Percentiles rank a stretch among this genome's conserved stretches.
These are phyloP conservation scores for Xiphophorus couchianus DNA, from an alignment of 2,113 vertebrate species.

Conservation along the genomic window DNA sequence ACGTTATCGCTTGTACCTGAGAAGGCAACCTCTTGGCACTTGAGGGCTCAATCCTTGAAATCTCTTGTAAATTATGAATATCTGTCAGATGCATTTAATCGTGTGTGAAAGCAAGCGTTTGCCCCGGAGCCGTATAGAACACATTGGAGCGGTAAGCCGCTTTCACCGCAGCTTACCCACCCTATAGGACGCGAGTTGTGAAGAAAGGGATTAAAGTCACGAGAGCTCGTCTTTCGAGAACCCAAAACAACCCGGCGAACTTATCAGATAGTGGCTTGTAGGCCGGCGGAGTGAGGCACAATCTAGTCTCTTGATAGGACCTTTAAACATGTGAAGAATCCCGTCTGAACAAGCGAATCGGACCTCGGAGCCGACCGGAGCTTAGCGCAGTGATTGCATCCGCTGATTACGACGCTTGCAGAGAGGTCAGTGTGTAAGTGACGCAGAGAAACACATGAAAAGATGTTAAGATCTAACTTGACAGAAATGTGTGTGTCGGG, in stretches of 20 bases:
- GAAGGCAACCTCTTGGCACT: neutral
- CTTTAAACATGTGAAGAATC: conserved; percentile 15
- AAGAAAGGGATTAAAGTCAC: conserved; percentile 28
- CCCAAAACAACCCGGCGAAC: conserved; percentile 26
- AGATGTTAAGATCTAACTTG: conserved; percentile 19
- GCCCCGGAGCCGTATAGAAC: conserved; percentile 13
- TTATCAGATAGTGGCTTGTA: conserved; percentile 5
- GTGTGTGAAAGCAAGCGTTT: conserved; percentile 28
- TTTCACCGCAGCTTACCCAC: conserved; percentile 23
- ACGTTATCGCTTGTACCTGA: neutral
- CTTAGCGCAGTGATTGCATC: conserved; percentile 11
- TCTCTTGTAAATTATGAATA: conserved; percentile 42
- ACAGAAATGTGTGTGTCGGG: neutral
- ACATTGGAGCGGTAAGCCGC: conserved; percentile 32
- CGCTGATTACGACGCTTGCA: conserved; percentile 19
- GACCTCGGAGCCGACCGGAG: conserved; percentile 26
- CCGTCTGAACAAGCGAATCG: conserved; percentile 1
- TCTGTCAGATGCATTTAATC: conserved; percentile 47
- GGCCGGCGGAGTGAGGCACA: neutral
- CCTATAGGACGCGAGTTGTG: conserved; percentile 8
- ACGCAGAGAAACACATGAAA: conserved; percentile 18
- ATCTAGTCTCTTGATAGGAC: conserved; percentile 15
- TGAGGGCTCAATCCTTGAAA: conserved; percentile 3
- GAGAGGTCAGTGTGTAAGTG: conserved; percentile 32
- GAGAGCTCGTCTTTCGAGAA: conserved; percentile 10